These are phyloP conservation scores for Dolichoris vasculosae DNA, from an alignment of 1,140 invertebrate species.

Conservation along the genomic window DNA sequence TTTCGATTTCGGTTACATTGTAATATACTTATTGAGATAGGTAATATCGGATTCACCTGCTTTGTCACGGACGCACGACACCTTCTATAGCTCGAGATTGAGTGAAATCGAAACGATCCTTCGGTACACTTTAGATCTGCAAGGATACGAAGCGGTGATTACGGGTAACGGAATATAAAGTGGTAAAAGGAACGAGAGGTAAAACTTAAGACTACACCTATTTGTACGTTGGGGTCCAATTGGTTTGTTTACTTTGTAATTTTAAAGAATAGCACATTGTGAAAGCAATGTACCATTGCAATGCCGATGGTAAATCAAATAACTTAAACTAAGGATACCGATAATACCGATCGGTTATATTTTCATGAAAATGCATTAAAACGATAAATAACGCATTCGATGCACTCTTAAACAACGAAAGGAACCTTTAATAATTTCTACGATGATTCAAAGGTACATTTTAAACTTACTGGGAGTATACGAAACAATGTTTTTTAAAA, in stretches of 20 bases:
- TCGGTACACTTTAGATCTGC: slow-evolving; percentile 46
- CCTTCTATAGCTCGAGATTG: slow-evolving; percentile 54
- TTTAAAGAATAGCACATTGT: neutral
- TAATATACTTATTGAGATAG: slow-evolving; percentile 56
- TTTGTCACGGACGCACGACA: slow-evolving; percentile 46
- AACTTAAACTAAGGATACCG: too few relatives aligned
- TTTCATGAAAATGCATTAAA: too few relatives aligned
- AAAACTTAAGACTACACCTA: neutral
- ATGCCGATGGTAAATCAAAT: neutral
- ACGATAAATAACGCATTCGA: too few relatives aligned
- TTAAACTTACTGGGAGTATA: too few relatives aligned
- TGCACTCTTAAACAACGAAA: too few relatives aligned
- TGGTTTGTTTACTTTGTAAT: neutral
- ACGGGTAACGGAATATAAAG: slow-evolving; percentile 42
- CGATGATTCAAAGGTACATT: too few relatives aligned
- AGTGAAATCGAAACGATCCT: slow-evolving; percentile 62
- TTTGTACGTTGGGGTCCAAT: too few relatives aligned
- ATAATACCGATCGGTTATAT: too few relatives aligned
- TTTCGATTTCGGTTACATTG: slow-evolving; percentile 54
- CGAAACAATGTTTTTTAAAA: too few relatives aligned
- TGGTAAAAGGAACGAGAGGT: neutral
- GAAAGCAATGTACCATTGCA: too few relatives aligned
- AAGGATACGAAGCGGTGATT: neutral
- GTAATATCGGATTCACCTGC: slow-evolving; percentile 58
- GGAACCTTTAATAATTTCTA: too few relatives aligned